Conservation (phyloP, 2,113 vertebrate species). For the Oreochromis spilurus region DNA sequence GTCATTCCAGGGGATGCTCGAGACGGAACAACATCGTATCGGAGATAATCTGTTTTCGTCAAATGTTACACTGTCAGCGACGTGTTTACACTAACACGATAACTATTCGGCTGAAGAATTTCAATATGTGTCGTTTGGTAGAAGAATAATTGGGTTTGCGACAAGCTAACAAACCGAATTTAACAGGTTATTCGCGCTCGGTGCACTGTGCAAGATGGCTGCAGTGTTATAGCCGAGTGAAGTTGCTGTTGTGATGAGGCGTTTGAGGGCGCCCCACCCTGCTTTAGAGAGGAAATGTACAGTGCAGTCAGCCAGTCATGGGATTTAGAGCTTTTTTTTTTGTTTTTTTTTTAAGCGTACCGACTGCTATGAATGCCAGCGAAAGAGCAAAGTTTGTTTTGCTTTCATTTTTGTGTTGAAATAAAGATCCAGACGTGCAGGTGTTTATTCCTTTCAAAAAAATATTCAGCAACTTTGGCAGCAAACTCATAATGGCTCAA, state of each 20-base stretch:
- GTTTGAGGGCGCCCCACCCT: slow-evolving; percentile 53
- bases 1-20: slow-evolving; percentile 53
- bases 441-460: not conserved
- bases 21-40: slow-evolving; percentile 23
- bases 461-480: not conserved
- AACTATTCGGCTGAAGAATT: not conserved
- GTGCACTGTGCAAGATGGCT: slow-evolving; percentile 66
- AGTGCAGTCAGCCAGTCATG: not conserved
- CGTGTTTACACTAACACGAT: not conserved
- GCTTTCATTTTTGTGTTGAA: not conserved
- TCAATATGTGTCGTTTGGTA: not conserved
- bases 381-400: not conserved
- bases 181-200: not conserved
- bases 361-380: not conserved
- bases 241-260: slow-evolving; percentile 39
- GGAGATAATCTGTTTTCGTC: not conserved
- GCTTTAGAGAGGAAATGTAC: not conserved
- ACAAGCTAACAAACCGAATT: not conserved
- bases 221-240: slow-evolving; percentile 41
- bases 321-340: not conserved
- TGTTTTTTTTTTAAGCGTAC: not conserved
- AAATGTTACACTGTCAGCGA: not conserved
- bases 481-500: not conserved
- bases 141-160: slow-evolving; percentile 23
- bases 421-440: not conserved